phyloP scores from a whole-genome alignment of 2,113 vertebrate species.

The Pterocles burchelli region DNA sequence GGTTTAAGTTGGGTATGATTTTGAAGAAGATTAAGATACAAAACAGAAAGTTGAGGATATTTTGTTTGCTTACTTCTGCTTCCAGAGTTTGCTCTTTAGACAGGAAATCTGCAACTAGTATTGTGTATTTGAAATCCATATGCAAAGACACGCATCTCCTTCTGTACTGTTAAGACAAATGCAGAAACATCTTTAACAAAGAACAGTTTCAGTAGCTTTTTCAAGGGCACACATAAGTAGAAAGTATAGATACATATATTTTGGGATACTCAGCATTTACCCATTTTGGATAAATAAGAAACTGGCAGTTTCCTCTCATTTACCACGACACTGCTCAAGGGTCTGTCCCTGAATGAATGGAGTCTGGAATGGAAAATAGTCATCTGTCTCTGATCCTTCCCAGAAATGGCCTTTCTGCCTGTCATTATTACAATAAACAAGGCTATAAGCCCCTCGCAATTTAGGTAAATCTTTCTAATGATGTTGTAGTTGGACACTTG shows the following conservation, averaged over 20 bases:
- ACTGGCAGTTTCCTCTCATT: constrained; percentile 14
- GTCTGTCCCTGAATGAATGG: background rate
- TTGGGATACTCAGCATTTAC: background rate
- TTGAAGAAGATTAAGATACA: background rate
- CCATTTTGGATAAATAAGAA: background rate
- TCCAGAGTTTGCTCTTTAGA: background rate
- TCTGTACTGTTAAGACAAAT: background rate
- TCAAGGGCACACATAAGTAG: background rate
- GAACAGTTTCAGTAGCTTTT: background rate
- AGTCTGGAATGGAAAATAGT: background rate
- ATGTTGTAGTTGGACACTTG: background rate
- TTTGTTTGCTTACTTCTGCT: background rate
- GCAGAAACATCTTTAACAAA: background rate
- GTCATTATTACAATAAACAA: background rate
- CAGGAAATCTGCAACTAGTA: background rate
- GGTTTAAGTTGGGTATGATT: background rate
- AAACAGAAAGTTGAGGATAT: background rate
- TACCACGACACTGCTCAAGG: background rate
- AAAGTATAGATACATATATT: background rate
- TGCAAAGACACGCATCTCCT: background rate
- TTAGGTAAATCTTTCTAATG: background rate
- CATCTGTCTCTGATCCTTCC: background rate
- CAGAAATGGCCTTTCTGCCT: background rate
- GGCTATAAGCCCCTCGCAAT: background rate
- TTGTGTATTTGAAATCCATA: background rate